Conservation (phyloP, 2,888 invertebrate genomes). For the Tenthredo scrophulariae region DNA sequence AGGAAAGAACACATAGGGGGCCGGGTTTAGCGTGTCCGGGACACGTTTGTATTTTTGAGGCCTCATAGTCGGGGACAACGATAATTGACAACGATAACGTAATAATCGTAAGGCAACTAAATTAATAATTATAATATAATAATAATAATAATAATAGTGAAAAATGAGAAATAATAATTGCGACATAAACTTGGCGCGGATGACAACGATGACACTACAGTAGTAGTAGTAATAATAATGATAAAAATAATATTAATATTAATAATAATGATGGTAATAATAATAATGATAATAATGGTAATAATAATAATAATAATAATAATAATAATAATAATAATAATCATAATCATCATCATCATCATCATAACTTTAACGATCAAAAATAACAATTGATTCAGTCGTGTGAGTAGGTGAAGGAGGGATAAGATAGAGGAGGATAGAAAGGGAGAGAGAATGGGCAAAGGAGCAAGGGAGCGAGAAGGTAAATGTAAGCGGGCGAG, state of each 20-base stretch:
- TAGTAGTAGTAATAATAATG: background rate
- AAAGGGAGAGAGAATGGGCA: background rate
- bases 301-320: constrained; percentile 19
- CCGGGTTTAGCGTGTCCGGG: constrained; percentile 75
- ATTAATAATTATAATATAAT: background rate
- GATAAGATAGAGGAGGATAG: background rate
- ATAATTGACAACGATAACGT: constrained; percentile 39
- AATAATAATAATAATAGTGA: constrained; percentile 13
- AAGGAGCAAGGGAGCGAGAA: background rate
- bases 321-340: constrained; percentile 13
- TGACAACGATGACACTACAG: background rate
- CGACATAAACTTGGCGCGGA: constrained; percentile 57
- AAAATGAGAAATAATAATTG: constrained; percentile 31
- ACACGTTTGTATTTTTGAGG: constrained; percentile 59
- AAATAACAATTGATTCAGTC: constrained; percentile 51
- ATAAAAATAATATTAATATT: background rate
- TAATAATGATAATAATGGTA: background rate
- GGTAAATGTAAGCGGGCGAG: constrained; percentile 33
- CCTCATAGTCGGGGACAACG: constrained; percentile 34
- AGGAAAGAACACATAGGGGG: constrained; percentile 14
- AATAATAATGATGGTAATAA: background rate
- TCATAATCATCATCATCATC: constrained; percentile 17
- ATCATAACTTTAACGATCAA: constrained; percentile 27
- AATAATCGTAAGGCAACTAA: constrained; percentile 19
- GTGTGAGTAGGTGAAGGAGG: constrained; percentile 37